Conservation (phyloP, 2,797 vertebrate species). For the Bufotes viridis region DNA sequence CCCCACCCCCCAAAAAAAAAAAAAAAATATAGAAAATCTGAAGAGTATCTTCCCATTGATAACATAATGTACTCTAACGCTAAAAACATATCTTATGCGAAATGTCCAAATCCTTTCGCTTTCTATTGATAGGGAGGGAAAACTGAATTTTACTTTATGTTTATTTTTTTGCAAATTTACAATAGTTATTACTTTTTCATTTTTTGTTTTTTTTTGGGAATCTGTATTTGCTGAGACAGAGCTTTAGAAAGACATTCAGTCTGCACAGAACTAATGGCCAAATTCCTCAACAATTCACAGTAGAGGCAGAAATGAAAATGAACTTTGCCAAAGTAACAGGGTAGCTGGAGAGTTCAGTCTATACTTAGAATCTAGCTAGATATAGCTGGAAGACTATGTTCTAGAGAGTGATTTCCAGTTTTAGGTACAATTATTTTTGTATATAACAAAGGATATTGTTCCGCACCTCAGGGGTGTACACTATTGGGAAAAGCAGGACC, state of each 20-base stretch:
- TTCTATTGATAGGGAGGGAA: background rate
- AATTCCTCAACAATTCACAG: background rate
- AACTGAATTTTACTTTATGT: too few relatives aligned
- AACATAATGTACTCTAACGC: too few relatives aligned
- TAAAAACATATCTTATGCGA: too few relatives aligned
- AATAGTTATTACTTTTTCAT: background rate
- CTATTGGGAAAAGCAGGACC: too few relatives aligned
- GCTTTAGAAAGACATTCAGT: background rate
- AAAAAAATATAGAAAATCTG: too few relatives aligned
- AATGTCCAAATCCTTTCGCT: too few relatives aligned
- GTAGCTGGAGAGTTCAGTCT: background rate
- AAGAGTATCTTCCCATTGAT: too few relatives aligned
- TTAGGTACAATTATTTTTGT: too few relatives aligned
- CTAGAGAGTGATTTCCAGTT: background rate
- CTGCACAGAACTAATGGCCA: background rate
- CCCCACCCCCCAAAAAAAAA: too few relatives aligned
- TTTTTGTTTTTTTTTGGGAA: background rate
- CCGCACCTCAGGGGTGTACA: too few relatives aligned
- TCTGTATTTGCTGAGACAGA: background rate
- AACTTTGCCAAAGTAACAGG: background rate
- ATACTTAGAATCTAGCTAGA: background rate
- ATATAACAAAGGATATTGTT: too few relatives aligned
- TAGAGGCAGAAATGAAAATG: background rate
- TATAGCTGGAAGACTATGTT: background rate
- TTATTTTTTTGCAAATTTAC: background rate